phyloP scores from a whole-genome alignment of 2,113 vertebrate species.

The Hystrix cristata region DNA sequence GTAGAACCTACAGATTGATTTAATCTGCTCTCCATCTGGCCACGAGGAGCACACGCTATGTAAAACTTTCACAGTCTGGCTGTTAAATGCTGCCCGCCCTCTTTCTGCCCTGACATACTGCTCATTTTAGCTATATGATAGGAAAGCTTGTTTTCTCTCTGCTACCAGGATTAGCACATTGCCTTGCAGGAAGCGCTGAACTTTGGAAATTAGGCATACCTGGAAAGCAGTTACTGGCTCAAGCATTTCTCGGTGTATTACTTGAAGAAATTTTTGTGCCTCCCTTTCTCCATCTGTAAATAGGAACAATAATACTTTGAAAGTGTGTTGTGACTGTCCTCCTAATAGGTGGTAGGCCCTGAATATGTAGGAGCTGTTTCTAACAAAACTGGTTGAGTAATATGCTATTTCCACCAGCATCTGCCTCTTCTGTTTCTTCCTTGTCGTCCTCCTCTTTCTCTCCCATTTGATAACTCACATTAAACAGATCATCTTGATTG shows the following conservation, averaged over 20 bases:
- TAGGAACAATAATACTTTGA: background rate
- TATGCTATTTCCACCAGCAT: background rate
- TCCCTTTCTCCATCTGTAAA: background rate
- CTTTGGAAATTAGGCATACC: background rate
- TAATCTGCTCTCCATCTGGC: slow-evolving; percentile 20
- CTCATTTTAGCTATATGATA: background rate
- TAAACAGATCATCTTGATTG: background rate
- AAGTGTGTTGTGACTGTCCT: background rate
- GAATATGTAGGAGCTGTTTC: background rate
- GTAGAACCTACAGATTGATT: background rate
- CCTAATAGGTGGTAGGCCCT: background rate
- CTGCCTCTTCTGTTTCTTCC: background rate
- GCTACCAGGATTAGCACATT: background rate
- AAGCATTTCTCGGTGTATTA: background rate
- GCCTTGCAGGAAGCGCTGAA: background rate
- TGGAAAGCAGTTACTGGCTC: background rate
- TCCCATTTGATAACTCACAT: background rate
- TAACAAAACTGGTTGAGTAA: background rate
- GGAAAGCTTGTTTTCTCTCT: background rate
- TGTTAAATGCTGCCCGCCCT: background rate
- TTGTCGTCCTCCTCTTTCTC: slow-evolving; percentile 12
- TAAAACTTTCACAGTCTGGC: background rate
- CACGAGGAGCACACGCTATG: background rate
- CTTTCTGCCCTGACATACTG: too few species aligned
- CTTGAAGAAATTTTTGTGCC: background rate